A percentile compares a stretch with the other conserved stretches of the same genome.
Conservation (phyloP, 2,113 vertebrate species). For the Halichoeres trimaculatus region DNA sequence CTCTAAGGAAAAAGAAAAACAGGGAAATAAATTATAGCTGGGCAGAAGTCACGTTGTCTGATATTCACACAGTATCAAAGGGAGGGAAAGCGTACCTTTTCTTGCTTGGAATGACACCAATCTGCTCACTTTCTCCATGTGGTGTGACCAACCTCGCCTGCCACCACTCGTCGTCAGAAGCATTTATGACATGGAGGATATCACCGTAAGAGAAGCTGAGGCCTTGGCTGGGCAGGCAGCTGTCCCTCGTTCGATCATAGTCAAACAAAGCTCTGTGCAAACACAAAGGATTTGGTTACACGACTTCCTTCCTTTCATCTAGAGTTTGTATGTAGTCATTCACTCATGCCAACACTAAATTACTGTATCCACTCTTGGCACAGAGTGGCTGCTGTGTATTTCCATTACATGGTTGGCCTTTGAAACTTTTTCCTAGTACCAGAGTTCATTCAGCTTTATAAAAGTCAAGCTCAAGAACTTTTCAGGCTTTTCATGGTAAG, state of each 20-base stretch:
- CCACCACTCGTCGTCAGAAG: constrained; percentile 99
- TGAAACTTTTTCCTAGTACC: not conserved
- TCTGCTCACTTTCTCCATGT: constrained; percentile 97
- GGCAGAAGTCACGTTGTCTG: not conserved
- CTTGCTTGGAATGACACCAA: constrained; percentile 99
- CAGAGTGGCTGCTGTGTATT: constrained; percentile 22
- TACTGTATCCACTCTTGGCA: constrained; percentile 7
- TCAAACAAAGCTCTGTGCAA: constrained; percentile 93
- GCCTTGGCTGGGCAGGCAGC: constrained; percentile 97
- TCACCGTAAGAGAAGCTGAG: constrained; percentile 98
- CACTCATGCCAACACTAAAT: not conserved
- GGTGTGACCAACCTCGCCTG: constrained; percentile 96
- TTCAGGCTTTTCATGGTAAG: not conserved
- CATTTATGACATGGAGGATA: constrained; percentile 97
- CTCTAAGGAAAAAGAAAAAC: constrained; percentile 66
- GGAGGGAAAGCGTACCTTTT: constrained; percentile 86
- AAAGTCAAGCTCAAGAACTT: not conserved
- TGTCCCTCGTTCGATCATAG: constrained; percentile 97
- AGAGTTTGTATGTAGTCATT: not conserved
- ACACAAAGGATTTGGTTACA: constrained; percentile 36
- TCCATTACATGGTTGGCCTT: not conserved
- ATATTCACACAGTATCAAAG: not conserved
- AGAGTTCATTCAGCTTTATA: not conserved
- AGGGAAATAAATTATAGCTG: not conserved
- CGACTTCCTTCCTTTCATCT: constrained; percentile 5